Evolutionary conservation across 2,888 invertebrate genomes (phyloP), one percentile per base, ranked within the genome.

Genomic region (Polydrusus pterygomalis): DNA sequence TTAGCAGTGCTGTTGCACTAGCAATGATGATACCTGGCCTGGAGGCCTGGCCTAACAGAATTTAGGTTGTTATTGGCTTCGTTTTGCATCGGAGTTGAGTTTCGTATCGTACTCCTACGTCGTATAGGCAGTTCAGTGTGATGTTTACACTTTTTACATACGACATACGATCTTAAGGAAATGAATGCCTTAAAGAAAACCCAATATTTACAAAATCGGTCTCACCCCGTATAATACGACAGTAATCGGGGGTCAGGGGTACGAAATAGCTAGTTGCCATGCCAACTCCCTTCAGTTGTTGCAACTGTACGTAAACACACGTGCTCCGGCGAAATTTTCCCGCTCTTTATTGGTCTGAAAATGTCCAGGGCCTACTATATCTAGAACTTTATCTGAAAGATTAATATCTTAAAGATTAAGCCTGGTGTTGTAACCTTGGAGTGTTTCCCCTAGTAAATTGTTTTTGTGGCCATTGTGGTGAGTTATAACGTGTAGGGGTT

Each of bases 201-300:
- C n/a, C 43, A 68, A 56, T 68, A 56, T 56, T 25, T 43, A 25
- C 51, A 47, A 63, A 63, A 45, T 47, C 47, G 15, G 34, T n/a
- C 20, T 25, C 72, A 72, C 64, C 65, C 72, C 34, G 64, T 72
- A 72, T 65, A 56, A n/a, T 68, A 30, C 43, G 68, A 30, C 40
- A 17, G 51, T 63, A 70, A 63, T 63, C 49, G 62, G 70, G 70
- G 43, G 70, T 51, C 49, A 56, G 76, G 71, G 63, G 68, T 49
- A 56, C 15, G 76, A 70, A 70, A 76, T 70, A 25, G 73, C 60
- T 47, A 51, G 79, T 79, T 78, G 78, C 79, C 79, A 79, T 79
- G 79, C 78, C 79, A 79, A 79, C 79, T 78, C 79, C 79, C 63
- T 73, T 13, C 54, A 64, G 69, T 74, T 69, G 63, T 70, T 74